Conservation (phyloP, 2,113 vertebrate species). For the Puffinus mauretanicus region DNA sequence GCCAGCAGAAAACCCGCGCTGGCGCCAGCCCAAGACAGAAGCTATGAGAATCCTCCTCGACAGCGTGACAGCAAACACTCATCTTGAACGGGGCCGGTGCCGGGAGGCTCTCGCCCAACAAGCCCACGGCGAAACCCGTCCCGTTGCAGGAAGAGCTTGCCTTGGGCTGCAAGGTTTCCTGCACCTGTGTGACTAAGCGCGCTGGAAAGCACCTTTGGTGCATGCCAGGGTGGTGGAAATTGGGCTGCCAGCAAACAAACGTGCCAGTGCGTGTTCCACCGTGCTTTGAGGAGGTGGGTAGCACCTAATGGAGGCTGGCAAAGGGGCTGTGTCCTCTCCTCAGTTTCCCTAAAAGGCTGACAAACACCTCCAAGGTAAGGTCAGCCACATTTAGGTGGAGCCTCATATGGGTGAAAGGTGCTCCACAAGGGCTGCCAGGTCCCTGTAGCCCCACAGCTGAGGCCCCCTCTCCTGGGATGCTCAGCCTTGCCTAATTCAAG, state of each 20-base stretch:
- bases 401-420: rapidly evolving
- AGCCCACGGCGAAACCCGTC: neutral
- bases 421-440: neutral
- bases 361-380: neutral
- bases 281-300: neutral
- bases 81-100: neutral
- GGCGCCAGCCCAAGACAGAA: neutral
- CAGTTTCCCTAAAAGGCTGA: neutral
- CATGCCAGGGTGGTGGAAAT: neutral
- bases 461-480: neutral
- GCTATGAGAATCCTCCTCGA: slow-evolving; percentile 18
- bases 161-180: neutral
- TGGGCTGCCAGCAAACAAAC: neutral
- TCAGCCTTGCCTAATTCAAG: neutral
- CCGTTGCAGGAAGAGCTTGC: neutral
- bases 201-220: neutral
- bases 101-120: neutral
- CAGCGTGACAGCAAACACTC: neutral
- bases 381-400: neutral
- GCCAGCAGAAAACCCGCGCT: neutral
- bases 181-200: neutral
- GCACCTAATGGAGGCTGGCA: neutral
- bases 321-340: neutral
- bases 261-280: rapidly evolving
- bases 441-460: neutral